phyloP scores from a whole-genome alignment of 1,140 invertebrate species.

The Bicyclus anynana region DNA sequence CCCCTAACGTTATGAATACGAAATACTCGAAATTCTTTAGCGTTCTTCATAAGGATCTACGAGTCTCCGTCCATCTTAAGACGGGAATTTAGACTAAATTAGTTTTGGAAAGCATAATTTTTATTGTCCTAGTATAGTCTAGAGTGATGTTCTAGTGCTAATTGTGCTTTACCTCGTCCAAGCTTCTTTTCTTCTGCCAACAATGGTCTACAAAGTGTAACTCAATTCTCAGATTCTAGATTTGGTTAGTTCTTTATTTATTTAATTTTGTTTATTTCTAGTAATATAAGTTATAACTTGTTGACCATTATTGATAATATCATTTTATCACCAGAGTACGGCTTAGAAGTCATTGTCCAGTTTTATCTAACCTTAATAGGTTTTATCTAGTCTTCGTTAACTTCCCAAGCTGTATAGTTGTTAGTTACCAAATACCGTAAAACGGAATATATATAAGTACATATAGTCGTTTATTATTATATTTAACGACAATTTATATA shows the following conservation, averaged over 20 bases:
- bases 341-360: too few relatives aligned
- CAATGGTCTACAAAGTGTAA: not conserved
- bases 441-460: slow-evolving; percentile 8
- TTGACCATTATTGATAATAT: not conserved
- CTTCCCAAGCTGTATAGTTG: not conserved
- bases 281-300: not conserved
- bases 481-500: not conserved
- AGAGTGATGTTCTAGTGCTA: slow-evolving; percentile 62
- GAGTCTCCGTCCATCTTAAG: not conserved
- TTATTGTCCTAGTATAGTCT: slow-evolving; percentile 75
- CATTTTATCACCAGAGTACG: too few relatives aligned
- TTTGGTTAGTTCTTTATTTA: too few relatives aligned
- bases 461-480: slow-evolving; percentile 9
- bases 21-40: not conserved
- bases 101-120: slow-evolving; percentile 48
- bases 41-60: not conserved
- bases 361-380: not conserved
- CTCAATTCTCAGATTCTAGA: too few relatives aligned
- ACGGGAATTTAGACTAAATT: slow-evolving; percentile 30
- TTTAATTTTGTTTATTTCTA: not conserved
- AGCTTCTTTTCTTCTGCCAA: slow-evolving; percentile 2
- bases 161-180: slow-evolving; percentile 38
- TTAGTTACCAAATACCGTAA: not conserved
- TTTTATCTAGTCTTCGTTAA: not conserved
- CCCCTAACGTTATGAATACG: not conserved